phyloP scores from a whole-genome alignment of 2,113 vertebrate species.

The Oncorhynchus kisutch region DNA sequence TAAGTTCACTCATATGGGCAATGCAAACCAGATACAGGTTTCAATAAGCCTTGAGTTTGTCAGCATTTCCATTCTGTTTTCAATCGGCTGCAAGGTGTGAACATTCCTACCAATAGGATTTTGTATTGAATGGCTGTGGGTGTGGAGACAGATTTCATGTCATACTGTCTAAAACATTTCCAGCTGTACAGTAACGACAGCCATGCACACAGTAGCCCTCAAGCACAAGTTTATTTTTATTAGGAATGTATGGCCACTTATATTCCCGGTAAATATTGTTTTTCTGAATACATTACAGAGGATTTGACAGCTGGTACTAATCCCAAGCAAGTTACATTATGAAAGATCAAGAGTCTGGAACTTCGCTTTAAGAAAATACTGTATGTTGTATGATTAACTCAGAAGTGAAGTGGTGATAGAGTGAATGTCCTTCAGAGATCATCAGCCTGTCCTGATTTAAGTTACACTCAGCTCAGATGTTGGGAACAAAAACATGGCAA shows the following conservation, averaged over 20 bases:
- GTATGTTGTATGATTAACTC: neutral
- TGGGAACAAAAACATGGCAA: neutral
- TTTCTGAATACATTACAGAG: conserved; percentile 2
- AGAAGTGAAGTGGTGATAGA: neutral
- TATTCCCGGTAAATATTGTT: conserved; percentile 7
- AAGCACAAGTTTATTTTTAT: conserved; percentile 18
- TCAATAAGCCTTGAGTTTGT: neutral
- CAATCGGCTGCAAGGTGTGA: neutral
- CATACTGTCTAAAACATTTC: neutral
- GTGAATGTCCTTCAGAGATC: neutral
- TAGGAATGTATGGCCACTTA: neutral
- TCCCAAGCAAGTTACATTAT: neutral
- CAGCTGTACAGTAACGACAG: conserved; percentile 3
- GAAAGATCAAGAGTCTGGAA: neutral
- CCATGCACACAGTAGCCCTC: neutral
- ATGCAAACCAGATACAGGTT: neutral
- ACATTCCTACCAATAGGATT: conserved; percentile 5
- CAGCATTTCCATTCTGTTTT: conserved; percentile 5
- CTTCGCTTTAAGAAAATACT: neutral
- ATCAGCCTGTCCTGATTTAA: too few relatives aligned
- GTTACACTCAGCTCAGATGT: neutral
- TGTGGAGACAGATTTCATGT: conserved; percentile 19
- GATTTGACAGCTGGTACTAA: neutral
- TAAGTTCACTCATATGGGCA: neutral
- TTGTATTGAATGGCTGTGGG: conserved; percentile 14